Evolutionary conservation across 2,888 invertebrate genomes (phyloP).

Genomic region (Zygaena filipendulae): DNA sequence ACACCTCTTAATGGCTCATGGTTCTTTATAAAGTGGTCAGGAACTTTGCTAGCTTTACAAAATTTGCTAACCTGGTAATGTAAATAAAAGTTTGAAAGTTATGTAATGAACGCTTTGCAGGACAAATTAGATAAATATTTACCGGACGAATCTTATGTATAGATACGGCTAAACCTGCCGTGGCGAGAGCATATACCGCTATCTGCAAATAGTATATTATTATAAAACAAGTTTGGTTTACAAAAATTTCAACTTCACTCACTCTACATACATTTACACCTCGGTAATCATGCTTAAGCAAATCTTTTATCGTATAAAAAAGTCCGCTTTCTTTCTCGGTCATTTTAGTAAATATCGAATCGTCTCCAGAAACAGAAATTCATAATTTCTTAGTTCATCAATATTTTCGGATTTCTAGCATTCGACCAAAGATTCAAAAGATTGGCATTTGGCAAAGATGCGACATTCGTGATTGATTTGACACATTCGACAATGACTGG

Average conservation of each 20-base stretch:
- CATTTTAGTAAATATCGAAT: constrained; percentile 35
- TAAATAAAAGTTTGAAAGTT: constrained; percentile 27
- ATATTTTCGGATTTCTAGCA: constrained; percentile 41
- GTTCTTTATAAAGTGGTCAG: constrained; percentile 63
- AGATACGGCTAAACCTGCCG: constrained; percentile 63
- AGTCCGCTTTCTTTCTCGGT: constrained; percentile 36
- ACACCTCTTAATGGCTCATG: constrained; percentile 60
- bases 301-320: constrained; percentile 35
- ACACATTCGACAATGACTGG: no score
- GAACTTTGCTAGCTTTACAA: constrained; percentile 67
- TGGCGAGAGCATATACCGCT: constrained; percentile 68
- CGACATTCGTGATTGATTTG: no score
- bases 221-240: constrained; percentile 16
- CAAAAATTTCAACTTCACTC: constrained; percentile 4
- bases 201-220: no score
- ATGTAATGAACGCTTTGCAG: constrained; percentile 36
- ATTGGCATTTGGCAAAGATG: no score
- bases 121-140: constrained; percentile 26
- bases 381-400: constrained; percentile 49
- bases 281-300: constrained; percentile 54
- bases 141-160: constrained; percentile 71
- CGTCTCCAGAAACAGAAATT: constrained; percentile 18
- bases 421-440: no score
- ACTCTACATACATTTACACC: constrained; percentile 50
- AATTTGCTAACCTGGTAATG: constrained; percentile 69